These are phyloP conservation scores for Gastrophysa polygoni DNA, from an alignment of 2,888 invertebrate species.

Conservation along the genomic window DNA sequence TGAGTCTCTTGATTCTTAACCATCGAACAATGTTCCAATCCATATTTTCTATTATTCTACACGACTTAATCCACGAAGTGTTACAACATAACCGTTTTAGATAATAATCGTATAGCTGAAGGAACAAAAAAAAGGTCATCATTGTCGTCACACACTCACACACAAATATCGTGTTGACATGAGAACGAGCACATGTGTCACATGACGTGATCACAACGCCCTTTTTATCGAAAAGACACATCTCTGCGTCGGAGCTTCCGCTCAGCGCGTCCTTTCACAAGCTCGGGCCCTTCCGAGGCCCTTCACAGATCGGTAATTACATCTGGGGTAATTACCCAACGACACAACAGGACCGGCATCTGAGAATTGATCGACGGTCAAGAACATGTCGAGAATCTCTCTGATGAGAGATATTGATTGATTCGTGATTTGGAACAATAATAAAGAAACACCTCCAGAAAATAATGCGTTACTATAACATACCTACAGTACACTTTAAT, in stretches of 20 bases:
- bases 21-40: too few species aligned
- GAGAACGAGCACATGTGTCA: constrained; percentile 38
- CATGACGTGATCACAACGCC: constrained; percentile 37
- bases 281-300: not conserved
- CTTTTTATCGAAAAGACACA: constrained; percentile 40
- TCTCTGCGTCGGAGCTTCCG: constrained; percentile 42
- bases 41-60: too few species aligned
- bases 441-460: too few species aligned
- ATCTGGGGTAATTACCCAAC: not conserved
- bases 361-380: too few species aligned
- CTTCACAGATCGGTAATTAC: not conserved
- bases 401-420: too few species aligned
- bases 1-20: too few species aligned
- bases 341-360: not conserved
- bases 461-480: too few species aligned
- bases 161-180: not conserved
- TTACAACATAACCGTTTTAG: not conserved
- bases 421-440: too few species aligned
- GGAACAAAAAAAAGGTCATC: not conserved
- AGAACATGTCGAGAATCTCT: too few species aligned
- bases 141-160: not conserved
- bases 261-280: constrained; percentile 20
- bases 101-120: not conserved
- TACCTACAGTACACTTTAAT: too few species aligned
- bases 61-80: too few species aligned